Percentiles rank a stretch among this genome's conserved stretches.
Conservation (phyloP, 2,888 invertebrate species). For the Mythimna loreyi region DNA sequence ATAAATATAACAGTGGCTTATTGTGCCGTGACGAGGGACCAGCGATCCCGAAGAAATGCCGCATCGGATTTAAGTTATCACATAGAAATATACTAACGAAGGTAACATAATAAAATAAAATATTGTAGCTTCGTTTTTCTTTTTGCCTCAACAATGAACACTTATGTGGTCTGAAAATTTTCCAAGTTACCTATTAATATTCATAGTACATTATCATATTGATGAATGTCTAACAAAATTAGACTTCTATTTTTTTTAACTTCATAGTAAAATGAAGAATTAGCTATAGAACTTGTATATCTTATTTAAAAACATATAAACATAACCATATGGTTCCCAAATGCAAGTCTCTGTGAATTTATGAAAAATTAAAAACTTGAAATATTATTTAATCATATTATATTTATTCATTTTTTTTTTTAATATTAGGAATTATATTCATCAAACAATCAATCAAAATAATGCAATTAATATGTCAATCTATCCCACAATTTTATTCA, state of each 20-base stretch:
- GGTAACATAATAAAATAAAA: constrained; percentile 10
- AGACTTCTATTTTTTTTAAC: neutral
- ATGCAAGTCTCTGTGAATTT: too few species aligned
- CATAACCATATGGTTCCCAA: too few species aligned
- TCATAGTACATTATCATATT: neutral
- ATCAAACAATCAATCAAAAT: neutral
- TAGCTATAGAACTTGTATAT: neutral
- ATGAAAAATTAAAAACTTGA: too few species aligned
- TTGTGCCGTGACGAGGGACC: constrained; percentile 77
- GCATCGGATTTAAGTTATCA: constrained; percentile 51
- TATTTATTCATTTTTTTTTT: too few species aligned
- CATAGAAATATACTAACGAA: constrained; percentile 45
- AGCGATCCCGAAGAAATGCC: constrained; percentile 62
- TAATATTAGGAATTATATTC: too few species aligned
- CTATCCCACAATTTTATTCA: neutral
- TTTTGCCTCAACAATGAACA: neutral
- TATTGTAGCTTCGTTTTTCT: neutral
- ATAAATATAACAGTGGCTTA: constrained; percentile 77
- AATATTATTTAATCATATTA: too few species aligned
- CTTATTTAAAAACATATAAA: neutral
- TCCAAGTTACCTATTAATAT: neutral
- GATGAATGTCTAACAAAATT: neutral
- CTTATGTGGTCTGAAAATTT: neutral
- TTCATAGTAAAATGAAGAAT: neutral
- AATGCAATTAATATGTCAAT: neutral